Evolutionary conservation across 2,113 vertebrate species (phyloP).

Genomic region (Nestor notabilis): DNA sequence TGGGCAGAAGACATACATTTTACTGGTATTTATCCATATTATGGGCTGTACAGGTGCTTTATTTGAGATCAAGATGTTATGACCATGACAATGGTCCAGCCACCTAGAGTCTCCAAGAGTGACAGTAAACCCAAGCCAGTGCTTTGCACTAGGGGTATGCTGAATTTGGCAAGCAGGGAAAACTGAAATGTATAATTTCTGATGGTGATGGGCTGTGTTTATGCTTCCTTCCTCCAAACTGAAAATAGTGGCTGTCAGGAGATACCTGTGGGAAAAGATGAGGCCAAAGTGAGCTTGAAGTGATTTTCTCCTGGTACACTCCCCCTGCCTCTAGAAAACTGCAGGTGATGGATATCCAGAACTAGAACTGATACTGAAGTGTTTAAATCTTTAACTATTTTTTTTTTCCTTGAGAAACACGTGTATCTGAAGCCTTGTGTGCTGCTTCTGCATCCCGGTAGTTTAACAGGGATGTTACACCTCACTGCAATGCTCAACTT

Average conservation of each 20-base stretch:
- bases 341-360: neutral
- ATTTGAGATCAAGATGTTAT: neutral
- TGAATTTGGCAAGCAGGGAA: neutral
- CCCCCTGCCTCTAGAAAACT: neutral
- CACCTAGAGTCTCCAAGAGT: neutral
- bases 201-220: neutral
- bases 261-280: neutral
- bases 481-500: rapidly evolving
- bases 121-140: neutral
- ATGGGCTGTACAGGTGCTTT: neutral
- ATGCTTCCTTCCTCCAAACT: neutral
- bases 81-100: neutral
- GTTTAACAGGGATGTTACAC: neutral
- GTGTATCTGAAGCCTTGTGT: neutral
- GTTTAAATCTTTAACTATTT: neutral
- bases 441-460: neutral
- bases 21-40: neutral
- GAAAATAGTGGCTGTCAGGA: neutral
- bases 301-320: neutral
- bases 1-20: neutral
- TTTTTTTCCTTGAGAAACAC: rapidly evolving
- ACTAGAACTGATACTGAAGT: neutral
- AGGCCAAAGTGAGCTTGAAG: rapidly evolving
- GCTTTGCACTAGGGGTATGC: neutral
- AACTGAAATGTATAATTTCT: neutral